Base-by-base conservation (phyloP, 2,113 vertebrate species). In the Phrynocephalus versicolor region DNA sequence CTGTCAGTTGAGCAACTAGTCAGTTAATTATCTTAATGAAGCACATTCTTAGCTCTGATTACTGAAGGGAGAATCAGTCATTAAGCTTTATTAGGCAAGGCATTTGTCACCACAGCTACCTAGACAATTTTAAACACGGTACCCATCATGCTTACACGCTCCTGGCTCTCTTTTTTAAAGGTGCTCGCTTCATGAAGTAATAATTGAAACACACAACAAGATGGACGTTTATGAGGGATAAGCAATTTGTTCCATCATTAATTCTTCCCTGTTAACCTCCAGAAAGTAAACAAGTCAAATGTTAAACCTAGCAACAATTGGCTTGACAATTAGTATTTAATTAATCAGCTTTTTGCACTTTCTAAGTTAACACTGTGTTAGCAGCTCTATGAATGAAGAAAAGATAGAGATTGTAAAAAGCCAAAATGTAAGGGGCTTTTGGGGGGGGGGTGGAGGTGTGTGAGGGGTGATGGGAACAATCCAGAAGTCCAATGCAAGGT, bases 1-100 rank as follows among this genome's bases (percentile, higher is more conserved):
- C 83, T 90, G 93, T 91, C 91, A 93, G 88, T 85, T 90, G 87
- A 86, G 89, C 87, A 91, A 95, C 72, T 89, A 86, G 85, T 90
- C 86, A 86, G 91, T 90, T 95, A 95, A 96, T 96, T 95, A 94
- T 64, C 94, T 91, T 95, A 96, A 96, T 94, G 92, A 96, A 96
- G 88, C 89, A 89, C 93, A 90, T 93, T 94, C 89, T 90, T 89
- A 72, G 80, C 89, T 90, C 88, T 94, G 93, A 95, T 95, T 92
- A 95, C 93, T 85, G 75, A 85, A 45, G 55, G 35, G 83, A 92
- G 94, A 93, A 94, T 93, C 85, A 93, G 85, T 89, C 94, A 94
- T 94, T 95, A 96, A 94, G 89, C 90, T 92, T 91, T 93, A 95
- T 95, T 94, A 95, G 73, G 88, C 72, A 1, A 89, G 0, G 35